Evolutionary conservation across 2,888 invertebrate species (phyloP).

Genomic region (Rhingia campestris): DNA sequence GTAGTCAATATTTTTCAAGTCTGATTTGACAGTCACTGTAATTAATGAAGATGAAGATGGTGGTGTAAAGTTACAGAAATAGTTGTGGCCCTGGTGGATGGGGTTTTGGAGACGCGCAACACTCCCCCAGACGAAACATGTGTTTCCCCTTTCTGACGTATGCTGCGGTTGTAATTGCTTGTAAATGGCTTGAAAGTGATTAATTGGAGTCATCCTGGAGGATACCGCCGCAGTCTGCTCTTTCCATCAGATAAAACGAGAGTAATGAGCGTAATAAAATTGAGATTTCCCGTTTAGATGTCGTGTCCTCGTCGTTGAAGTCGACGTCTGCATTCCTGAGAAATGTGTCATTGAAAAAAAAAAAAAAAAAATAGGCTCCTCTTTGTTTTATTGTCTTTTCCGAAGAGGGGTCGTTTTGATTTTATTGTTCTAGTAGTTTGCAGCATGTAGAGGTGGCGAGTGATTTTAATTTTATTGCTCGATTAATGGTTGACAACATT

Average conservation of each 20-base stretch:
- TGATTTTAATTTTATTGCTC: too few relatives aligned
- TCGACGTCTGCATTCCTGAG: background rate
- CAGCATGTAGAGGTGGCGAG: too few relatives aligned
- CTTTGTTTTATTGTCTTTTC: too few relatives aligned
- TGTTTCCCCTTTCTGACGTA: slow-evolving; percentile 44
- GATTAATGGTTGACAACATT: too few relatives aligned
- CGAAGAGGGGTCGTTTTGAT: too few relatives aligned
- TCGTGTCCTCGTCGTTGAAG: slow-evolving; percentile 7
- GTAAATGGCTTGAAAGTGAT: slow-evolving; percentile 67
- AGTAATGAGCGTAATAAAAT: slow-evolving; percentile 65
- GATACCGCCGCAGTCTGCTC: slow-evolving; percentile 12
- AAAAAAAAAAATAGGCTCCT: slow-evolving; percentile 1
- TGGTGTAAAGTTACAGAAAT: slow-evolving; percentile 43
- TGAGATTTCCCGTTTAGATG: slow-evolving; percentile 55
- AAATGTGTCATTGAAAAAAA: slow-evolving; percentile 41
- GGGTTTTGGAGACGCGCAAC: background rate
- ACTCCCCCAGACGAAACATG: slow-evolving; percentile 44
- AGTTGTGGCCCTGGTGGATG: background rate
- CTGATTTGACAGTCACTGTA: slow-evolving; percentile 59
- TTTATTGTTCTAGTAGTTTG: too few relatives aligned
- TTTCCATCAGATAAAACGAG: slow-evolving; percentile 45
- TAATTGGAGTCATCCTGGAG: slow-evolving; percentile 54
- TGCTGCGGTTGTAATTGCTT: slow-evolving; percentile 61
- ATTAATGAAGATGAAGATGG: slow-evolving; percentile 58
- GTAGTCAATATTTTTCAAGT: slow-evolving; percentile 64